Conservation (phyloP, 2,113 vertebrate species). For the Urocynchramus pylzowi region DNA sequence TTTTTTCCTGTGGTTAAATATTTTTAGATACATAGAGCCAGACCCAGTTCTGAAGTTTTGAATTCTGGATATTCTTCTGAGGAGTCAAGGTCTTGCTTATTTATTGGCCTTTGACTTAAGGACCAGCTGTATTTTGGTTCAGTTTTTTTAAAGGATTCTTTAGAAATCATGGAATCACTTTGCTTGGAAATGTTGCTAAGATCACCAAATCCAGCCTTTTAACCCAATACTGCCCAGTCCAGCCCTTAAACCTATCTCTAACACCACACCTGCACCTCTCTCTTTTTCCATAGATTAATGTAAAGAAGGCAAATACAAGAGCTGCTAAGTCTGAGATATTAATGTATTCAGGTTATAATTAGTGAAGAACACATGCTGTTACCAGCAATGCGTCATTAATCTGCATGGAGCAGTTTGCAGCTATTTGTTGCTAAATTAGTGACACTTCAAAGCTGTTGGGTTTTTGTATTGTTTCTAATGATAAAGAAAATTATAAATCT, state of each 20-base stretch:
- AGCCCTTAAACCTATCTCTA: background rate
- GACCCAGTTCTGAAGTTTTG: background rate
- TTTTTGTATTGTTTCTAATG: background rate
- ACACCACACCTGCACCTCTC: background rate
- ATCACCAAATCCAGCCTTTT: background rate
- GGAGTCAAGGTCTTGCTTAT: background rate
- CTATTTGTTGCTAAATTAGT: slow-evolving; percentile 36
- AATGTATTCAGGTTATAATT: slow-evolving; percentile 21
- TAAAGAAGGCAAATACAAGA: background rate
- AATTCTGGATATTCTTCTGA: background rate
- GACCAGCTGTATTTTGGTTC: background rate
- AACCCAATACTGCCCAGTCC: background rate
- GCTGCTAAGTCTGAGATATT: background rate
- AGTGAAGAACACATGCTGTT: slow-evolving; percentile 36
- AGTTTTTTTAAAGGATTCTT: background rate
- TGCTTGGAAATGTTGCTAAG: background rate
- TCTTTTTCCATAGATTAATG: background rate
- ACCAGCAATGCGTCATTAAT: slow-evolving; percentile 20
- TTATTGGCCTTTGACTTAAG: background rate
- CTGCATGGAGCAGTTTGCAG: background rate
- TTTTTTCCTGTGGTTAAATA: background rate
- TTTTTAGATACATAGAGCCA: background rate
- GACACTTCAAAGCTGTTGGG: background rate
- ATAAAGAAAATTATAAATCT: background rate
- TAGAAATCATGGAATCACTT: background rate